Evolutionary conservation across 2,888 invertebrate genomes (phyloP).

Genomic region (Epistrophella euchroma): DNA sequence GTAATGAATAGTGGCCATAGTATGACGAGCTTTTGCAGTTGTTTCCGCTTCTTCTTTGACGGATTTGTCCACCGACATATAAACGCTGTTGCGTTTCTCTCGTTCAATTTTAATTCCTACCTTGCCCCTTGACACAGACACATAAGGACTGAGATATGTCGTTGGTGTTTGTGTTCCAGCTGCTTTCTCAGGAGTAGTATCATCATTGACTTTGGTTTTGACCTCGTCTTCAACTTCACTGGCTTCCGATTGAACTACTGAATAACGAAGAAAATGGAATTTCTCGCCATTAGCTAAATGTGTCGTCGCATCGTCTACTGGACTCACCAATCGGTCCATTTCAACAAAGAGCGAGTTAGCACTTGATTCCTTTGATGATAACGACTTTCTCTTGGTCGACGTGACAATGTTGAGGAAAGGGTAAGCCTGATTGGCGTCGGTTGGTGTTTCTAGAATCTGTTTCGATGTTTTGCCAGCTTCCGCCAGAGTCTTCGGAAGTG

Average conservation of each 20-base stretch:
- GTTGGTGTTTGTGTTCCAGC: conserved; percentile 67
- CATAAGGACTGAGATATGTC: conserved; percentile 83
- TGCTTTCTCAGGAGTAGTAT: conserved; percentile 31
- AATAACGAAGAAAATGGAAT: conserved; percentile 78
- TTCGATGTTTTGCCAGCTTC: conserved; percentile 65
- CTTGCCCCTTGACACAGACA: conserved; percentile 85
- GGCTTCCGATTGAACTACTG: conserved; percentile 63
- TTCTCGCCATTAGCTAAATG: conserved; percentile 40
- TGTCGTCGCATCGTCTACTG: conserved; percentile 59
- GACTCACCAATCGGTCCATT: conserved; percentile 34
- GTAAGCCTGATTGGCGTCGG: conserved; percentile 38
- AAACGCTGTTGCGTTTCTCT: conserved; percentile 80
- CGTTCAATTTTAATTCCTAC: conserved; percentile 84
- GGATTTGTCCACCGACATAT: conserved; percentile 74
- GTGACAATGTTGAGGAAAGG: conserved; percentile 76
- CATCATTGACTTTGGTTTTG: neutral
- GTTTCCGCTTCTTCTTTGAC: conserved; percentile 1
- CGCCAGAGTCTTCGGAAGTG: conserved; percentile 31
- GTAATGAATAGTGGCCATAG: conserved; percentile 80
- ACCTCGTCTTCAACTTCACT: neutral
- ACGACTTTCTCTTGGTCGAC: conserved; percentile 77
- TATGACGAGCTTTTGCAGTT: conserved; percentile 55
- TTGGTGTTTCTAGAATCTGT: conserved; percentile 61
- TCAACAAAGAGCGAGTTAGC: conserved; percentile 33
- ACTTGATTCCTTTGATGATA: conserved; percentile 29